Evolutionary conservation across 1,140 invertebrate genomes (phyloP), one percentile per base, ranked within the genome.

Genomic region (Drosophila kanapiae): DNA sequence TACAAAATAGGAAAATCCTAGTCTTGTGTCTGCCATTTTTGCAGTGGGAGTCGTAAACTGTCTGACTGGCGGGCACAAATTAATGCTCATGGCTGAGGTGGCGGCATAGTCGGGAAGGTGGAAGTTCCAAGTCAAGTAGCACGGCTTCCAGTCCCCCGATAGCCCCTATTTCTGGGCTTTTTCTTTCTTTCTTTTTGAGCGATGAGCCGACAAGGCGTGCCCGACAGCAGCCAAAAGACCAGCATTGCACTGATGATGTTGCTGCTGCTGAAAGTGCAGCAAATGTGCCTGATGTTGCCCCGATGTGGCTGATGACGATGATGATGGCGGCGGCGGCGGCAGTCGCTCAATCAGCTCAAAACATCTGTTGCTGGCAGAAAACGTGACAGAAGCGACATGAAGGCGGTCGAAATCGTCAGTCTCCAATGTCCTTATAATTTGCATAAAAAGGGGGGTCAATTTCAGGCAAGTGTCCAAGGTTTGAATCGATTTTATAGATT

Each of bases 21-120:
- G 51, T 27, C 59, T 40, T 59, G 33, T 60, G 37, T 31, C 49
- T 67, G 82, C 76, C 49, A 77, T 72, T 72, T 75, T 81, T 63
- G 61, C 58, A 74, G 83, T 79, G 83, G 83, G 84, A 90, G 83
- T 88, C 61, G 80, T 83, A 75, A 80, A 84, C 80, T 74, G 77
- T 57, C 75, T 80, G 77, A 80, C 80, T 83, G 67, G 76, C 84
- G 81, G 80, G 71, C 83, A 84, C 84, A 87, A 83, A 83, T 87
- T 88, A 87, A 83, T 78, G 76, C 75, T 68, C 45, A 64, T 59
- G 77, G 62, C 71, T 62, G 68, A 88, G 80, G 56, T 77, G 80
- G 71, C 67, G 61, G 56, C 49, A 59, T 43, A 60, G 62, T 68
- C 58, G 48, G 54, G 31, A 72, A 59, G 80, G 83, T 88, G 75